A percentile compares a stretch with the other conserved stretches of the same genome.
Conservation (phyloP, 2,113 vertebrate genomes). For the Catharus minimus region DNA sequence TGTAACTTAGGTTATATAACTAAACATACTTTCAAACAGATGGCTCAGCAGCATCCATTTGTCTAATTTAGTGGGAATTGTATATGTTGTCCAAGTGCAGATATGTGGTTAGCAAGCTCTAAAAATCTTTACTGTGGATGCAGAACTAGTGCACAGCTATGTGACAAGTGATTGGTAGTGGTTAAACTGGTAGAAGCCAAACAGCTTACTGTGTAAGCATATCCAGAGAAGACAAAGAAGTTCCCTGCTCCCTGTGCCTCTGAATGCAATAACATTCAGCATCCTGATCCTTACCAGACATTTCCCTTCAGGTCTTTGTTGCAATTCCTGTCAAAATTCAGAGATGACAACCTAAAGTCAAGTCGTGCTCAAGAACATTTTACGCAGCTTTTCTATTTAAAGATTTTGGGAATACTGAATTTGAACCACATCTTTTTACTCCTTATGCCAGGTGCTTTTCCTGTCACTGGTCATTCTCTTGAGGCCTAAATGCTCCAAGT, state of each 20-base stretch:
- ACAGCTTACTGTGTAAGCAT: not conserved
- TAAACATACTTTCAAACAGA: not conserved
- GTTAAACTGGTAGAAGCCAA: not conserved
- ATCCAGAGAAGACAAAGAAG: not conserved
- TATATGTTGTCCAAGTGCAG: not conserved
- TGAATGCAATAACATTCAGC: not conserved
- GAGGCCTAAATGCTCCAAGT: not conserved
- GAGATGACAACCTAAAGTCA: not conserved
- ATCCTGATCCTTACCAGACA: not conserved
- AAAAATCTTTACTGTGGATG: not conserved
- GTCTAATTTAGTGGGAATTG: not conserved
- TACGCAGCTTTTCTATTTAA: not conserved
- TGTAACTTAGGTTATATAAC: not conserved
- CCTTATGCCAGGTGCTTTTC: not conserved
- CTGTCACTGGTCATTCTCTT: not conserved
- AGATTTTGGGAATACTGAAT: not conserved
- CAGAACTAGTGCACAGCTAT: not conserved
- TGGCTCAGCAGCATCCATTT: not conserved
- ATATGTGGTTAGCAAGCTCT: not conserved
- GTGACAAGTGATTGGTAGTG: not conserved
- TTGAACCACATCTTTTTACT: not conserved
- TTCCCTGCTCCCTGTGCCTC: not conserved
- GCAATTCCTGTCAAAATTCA: not conserved
- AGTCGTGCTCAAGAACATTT: not conserved
- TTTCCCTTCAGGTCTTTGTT: not conserved